Percentiles rank a stretch among this genome's conserved stretches.
Conservation (phyloP, 2,797 vertebrate species). For the Champsocephalus esox region DNA sequence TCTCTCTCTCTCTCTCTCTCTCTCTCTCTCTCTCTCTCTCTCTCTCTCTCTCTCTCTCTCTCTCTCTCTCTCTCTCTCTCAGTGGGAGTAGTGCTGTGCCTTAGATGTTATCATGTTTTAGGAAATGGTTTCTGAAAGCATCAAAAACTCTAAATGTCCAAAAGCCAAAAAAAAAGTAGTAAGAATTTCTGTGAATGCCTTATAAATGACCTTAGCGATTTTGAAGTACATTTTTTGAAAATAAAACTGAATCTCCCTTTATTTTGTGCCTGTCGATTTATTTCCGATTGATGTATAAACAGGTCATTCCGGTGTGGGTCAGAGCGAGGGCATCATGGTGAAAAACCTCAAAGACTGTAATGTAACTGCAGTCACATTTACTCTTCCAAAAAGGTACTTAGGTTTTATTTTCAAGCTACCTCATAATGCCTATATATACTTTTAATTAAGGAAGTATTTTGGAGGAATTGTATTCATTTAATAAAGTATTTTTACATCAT, state of each 20-base stretch:
- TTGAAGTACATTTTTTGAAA: conserved; percentile 59
- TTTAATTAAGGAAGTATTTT: background rate
- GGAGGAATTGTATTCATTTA: background rate
- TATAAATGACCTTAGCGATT: conserved; percentile 82
- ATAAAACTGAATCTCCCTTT: conserved; percentile 54
- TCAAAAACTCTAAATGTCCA: conserved; percentile 67
- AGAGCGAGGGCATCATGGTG: background rate
- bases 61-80: conserved; percentile 37
- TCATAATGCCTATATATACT: background rate
- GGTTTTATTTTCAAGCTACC: background rate
- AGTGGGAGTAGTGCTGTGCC: conserved; percentile 87
- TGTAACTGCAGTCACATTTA: background rate
- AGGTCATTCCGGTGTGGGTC: background rate
- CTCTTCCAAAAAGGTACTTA: background rate
- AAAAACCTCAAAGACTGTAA: background rate
- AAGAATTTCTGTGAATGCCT: conserved; percentile 88
- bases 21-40: conserved; percentile 3
- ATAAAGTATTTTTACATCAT: background rate
- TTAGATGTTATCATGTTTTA: conserved; percentile 89
- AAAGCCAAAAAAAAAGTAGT: conserved; percentile 67
- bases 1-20: conserved; percentile 37
- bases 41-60: conserved; percentile 23
- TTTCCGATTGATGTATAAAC: conserved; percentile 1
- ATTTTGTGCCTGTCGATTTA: background rate
- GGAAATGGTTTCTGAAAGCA: conserved; percentile 72